phyloP scores from a whole-genome alignment of 2,888 invertebrate genomes.

The Brassicogethes aeneus region DNA sequence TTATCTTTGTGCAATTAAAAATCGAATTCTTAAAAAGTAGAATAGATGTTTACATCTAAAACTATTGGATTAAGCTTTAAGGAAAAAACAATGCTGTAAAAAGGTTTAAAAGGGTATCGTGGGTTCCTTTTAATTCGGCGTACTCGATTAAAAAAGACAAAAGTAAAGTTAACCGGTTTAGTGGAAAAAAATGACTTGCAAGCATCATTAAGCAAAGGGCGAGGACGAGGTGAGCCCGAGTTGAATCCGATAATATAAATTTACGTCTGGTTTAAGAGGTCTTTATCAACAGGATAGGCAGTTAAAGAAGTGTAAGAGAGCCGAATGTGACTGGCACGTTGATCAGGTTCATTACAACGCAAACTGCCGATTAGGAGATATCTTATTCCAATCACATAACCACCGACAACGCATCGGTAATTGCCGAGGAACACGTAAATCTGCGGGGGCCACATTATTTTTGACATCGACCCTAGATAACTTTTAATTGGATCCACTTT shows the following conservation, averaged over 20 bases:
- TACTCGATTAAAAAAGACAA: too few relatives aligned
- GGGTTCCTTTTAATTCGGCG: too few relatives aligned
- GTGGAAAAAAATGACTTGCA: constrained; percentile 10
- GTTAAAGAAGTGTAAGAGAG: constrained; percentile 21
- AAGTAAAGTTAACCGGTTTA: too few relatives aligned
- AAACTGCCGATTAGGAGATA: constrained; percentile 16
- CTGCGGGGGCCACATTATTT: constrained; percentile 2
- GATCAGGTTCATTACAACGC: constrained; percentile 20
- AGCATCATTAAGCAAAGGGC: constrained; percentile 8
- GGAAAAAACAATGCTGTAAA: too few relatives aligned
- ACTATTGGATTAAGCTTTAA: too few relatives aligned
- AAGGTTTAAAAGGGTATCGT: too few relatives aligned
- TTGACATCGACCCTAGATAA: not conserved
- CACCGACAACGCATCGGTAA: constrained; percentile 17
- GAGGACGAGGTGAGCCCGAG: constrained; percentile 11
- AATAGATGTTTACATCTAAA: too few relatives aligned
- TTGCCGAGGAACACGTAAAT: constrained; percentile 18
- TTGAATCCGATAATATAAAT: constrained; percentile 20
- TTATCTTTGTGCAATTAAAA: too few relatives aligned
- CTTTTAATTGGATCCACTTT: not conserved
- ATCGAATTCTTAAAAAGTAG: too few relatives aligned
- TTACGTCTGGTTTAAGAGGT: constrained; percentile 20
- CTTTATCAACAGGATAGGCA: constrained; percentile 22
- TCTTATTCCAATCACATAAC: constrained; percentile 21
- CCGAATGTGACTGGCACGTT: constrained; percentile 23